A percentile compares a stretch with the other conserved stretches of the same genome.
Evolutionary conservation across 2,113 vertebrate genomes (phyloP).

Genomic region (Nestor notabilis): DNA sequence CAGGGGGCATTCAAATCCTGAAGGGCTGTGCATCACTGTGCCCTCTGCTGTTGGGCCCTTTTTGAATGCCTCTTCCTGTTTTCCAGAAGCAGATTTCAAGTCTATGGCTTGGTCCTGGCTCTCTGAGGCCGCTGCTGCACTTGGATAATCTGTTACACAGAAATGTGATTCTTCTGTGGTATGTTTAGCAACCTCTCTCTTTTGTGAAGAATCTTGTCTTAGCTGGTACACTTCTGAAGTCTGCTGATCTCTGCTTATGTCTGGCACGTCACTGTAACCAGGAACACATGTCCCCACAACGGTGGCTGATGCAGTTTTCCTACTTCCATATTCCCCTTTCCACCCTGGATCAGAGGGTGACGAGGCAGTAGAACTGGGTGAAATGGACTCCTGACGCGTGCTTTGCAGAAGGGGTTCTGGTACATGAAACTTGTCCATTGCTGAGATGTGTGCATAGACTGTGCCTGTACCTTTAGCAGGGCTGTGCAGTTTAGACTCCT

Average conservation of each 20-base stretch:
- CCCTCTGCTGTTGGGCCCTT: background rate
- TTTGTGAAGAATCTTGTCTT: background rate
- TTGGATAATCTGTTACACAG: background rate
- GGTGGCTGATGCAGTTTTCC: background rate
- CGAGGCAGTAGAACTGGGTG: constrained; percentile 4
- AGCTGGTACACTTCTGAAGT: background rate
- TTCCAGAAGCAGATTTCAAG: background rate
- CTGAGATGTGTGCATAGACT: background rate
- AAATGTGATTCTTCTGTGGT: background rate
- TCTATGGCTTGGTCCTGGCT: background rate
- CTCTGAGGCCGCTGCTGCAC: background rate
- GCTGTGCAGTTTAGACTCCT: constrained; percentile 77
- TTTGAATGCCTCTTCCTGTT: background rate
- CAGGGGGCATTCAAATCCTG: constrained; percentile 78
- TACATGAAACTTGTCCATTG: background rate
- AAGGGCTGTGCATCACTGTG: constrained; percentile 72
- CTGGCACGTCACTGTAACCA: background rate
- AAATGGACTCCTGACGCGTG: background rate
- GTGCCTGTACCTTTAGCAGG: background rate
- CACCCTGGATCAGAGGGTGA: background rate
- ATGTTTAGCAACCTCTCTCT: background rate
- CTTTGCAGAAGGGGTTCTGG: background rate
- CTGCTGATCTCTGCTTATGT: background rate
- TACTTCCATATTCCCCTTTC: background rate
- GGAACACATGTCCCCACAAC: background rate